A percentile compares a stretch with the other conserved stretches of the same genome.
phyloP scores from a whole-genome alignment of 2,888 invertebrate species.

The Portevinia maculata region DNA sequence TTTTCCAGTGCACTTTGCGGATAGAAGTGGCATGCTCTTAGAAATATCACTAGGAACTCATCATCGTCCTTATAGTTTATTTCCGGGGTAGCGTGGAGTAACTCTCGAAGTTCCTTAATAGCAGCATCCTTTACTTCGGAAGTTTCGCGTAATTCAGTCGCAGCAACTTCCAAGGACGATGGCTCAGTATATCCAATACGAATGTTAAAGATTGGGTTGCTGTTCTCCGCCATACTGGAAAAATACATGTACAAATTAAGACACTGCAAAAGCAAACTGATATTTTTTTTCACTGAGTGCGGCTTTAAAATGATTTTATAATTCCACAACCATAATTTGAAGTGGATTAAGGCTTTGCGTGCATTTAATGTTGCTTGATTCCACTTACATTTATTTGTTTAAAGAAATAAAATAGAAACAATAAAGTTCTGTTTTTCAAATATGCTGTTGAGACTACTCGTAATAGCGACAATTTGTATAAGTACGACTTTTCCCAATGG shows the following conservation, averaged over 20 bases:
- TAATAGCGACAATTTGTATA: neutral
- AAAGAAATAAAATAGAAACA: conserved; percentile 2
- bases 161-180: conserved; percentile 85
- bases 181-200: conserved; percentile 85
- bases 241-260: conserved; percentile 12
- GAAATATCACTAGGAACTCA: conserved; percentile 89
- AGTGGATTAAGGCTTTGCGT: conserved; percentile 41
- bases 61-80: conserved; percentile 89
- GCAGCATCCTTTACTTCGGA: conserved; percentile 87
- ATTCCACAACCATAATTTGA: conserved; percentile 21
- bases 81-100: conserved; percentile 88
- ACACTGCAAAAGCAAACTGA: conserved; percentile 10
- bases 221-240: conserved; percentile 79
- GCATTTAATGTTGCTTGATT: conserved; percentile 32
- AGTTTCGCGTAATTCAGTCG: conserved; percentile 87
- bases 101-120: conserved; percentile 85
- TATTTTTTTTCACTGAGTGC: neutral
- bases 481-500: conserved; percentile 62
- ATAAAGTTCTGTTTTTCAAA: conserved; percentile 21
- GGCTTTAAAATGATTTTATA: conserved; percentile 15
- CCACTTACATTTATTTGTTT: conserved; percentile 59
- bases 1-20: conserved; percentile 91
- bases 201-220: conserved; percentile 84
- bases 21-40: conserved; percentile 93
- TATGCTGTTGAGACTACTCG: neutral